Percentiles rank a stretch among this genome's conserved stretches.
Conservation (phyloP, 2,797 vertebrate species). For the Chaenodraco wilsoni region DNA sequence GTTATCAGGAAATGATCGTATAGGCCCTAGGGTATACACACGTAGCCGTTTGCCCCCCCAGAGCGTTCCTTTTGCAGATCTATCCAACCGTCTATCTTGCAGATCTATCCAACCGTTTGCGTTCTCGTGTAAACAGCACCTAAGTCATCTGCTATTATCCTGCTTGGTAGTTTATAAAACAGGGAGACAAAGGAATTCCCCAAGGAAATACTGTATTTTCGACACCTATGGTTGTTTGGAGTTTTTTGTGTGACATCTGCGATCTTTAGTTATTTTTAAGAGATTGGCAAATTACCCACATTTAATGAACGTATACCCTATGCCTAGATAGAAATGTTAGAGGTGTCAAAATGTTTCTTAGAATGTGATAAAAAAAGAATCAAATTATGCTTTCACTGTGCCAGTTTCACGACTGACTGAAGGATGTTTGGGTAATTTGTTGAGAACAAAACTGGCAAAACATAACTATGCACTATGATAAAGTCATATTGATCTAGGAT, state of each 20-base stretch:
- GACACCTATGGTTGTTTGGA: background rate
- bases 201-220: background rate
- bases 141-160: slow-evolving; percentile 12
- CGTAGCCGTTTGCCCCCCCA: no score
- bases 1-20: no score
- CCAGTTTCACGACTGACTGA: background rate
- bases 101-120: no score
- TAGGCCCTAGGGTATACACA: no score
- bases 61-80: no score
- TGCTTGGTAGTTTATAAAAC: slow-evolving; percentile 11
- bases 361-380: background rate
- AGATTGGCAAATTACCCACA: background rate
- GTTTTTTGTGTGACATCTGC: background rate
- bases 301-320: background rate
- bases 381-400: background rate
- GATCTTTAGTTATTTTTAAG: background rate
- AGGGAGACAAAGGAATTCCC: slow-evolving; percentile 11
- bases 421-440: background rate
- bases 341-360: background rate
- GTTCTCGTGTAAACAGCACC: background rate
- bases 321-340: background rate
- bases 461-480: background rate
- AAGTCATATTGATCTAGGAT: background rate
- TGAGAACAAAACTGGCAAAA: background rate
- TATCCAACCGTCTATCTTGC: no score